Evolutionary conservation across 92 coral and sea anemone species (phyloP), one percentile per base, ranked within the genome.

Genomic region (Epizoanthus fatuus): DNA sequence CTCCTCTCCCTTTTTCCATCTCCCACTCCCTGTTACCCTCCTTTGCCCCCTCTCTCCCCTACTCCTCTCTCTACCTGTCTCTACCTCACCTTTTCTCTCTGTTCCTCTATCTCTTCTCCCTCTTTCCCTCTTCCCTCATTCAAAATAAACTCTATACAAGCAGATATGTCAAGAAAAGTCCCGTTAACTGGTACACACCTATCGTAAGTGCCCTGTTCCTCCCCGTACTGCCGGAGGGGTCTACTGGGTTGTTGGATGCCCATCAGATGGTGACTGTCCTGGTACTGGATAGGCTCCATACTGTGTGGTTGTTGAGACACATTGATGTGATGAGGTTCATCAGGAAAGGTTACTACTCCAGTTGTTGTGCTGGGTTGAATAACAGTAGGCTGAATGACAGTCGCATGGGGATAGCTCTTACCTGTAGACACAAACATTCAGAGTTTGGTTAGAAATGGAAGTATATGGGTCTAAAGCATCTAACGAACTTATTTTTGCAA

Each of bases 331-430:
- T 87, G 93, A 7, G 64, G 70, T 29, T 94, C 98, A 56, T 94
- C 98, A 2, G 98, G 98, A 54, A 94, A 94, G 22, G 98, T 94
- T 53, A 94, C 98, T 60, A 94, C 98, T 0, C 98, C 98, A 4
- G 91, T 92, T 38, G 98, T 80, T 16, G 85, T 76, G 37, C 88
- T 90, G 9, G 96, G 90, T 42, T 89, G 95, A 44, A 91, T 75
- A n/a, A 84, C 79, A 40, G 98, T 69, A 1, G 96, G 94, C 62
- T 92, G 98, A 54, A 94, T 83, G 15, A 88, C 86, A 47, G 98
- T 55, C 47, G 95, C 87, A 55, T 91, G 98, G 37, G 92, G 93
- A 51, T 94, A 92, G 52, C 75, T 84, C 19, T 93, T 70, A 22
- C 93, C 90, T 84, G 86, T 83, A 86, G 75, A 1, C 39, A 73